Conservation (phyloP, 2,888 invertebrate species). For the Endotricha flammealis region DNA sequence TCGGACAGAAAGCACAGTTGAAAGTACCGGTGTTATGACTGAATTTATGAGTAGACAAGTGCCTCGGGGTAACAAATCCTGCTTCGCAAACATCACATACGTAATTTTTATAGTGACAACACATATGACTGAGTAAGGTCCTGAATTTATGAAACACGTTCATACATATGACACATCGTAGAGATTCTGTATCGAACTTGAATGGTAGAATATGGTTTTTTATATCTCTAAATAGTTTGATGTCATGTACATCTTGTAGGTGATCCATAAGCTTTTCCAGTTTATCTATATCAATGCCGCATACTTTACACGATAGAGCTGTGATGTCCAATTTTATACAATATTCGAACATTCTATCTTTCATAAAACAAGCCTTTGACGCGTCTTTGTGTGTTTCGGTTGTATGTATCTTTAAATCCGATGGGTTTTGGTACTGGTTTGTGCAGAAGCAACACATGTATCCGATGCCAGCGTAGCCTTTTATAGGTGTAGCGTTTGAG, state of each 20-base stretch:
- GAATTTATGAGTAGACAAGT: conserved; percentile 9
- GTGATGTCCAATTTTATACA: conserved; percentile 46
- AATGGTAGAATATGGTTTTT: conserved; percentile 39
- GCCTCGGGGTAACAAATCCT: conserved; percentile 14
- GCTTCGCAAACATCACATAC: conserved; percentile 36
- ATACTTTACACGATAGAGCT: conserved; percentile 32
- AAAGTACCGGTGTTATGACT: conserved; percentile 24
- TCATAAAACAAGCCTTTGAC: conserved; percentile 30
- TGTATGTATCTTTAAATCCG: conserved; percentile 39
- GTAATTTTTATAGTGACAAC: conserved; percentile 40
- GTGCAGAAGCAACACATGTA: conserved; percentile 41
- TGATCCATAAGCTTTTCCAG: conserved; percentile 31
- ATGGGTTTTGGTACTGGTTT: conserved; percentile 28
- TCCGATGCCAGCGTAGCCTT: conserved; percentile 34
- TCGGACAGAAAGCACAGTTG: conserved; percentile 32
- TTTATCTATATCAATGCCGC: conserved; percentile 22
- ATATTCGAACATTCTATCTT: conserved; percentile 32
- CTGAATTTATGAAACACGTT: conserved; percentile 28
- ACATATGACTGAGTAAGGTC: conserved; percentile 38
- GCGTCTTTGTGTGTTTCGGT: conserved; percentile 26
- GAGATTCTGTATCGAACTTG: conserved; percentile 28
- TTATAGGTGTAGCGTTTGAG: conserved; percentile 49
- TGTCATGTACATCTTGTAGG: conserved; percentile 29
- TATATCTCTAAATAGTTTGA: conserved; percentile 29
- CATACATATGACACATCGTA: conserved; percentile 36